Conservation (phyloP, 2,797 vertebrate species). For the Falco rusticolus region DNA sequence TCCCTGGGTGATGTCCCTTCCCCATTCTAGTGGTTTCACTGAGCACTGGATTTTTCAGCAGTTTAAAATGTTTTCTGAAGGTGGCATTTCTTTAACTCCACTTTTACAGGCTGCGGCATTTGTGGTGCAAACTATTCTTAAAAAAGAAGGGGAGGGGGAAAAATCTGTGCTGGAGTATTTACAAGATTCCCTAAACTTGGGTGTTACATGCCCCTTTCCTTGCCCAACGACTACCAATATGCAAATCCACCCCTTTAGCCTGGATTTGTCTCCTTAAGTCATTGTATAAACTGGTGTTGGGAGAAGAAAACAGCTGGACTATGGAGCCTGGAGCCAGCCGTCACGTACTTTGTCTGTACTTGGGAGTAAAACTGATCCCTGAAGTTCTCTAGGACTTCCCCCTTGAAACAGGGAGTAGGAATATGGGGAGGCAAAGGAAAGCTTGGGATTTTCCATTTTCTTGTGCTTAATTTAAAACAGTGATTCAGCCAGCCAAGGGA, state of each 20-base stretch:
- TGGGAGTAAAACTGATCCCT: neutral
- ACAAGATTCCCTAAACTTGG: neutral
- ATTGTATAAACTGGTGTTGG: neutral
- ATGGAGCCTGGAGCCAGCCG: neutral
- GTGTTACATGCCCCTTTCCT: neutral
- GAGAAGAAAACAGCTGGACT: neutral
- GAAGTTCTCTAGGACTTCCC: neutral
- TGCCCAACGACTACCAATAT: fast-evolving
- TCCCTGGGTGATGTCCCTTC: neutral
- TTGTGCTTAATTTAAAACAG: neutral
- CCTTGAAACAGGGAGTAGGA: neutral
- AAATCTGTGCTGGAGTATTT: neutral
- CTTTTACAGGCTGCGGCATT: neutral
- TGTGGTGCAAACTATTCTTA: neutral
- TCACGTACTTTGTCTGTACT: fast-evolving
- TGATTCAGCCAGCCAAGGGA: conserved; percentile 17
- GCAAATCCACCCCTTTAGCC: neutral
- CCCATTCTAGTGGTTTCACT: neutral
- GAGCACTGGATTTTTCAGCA: neutral
- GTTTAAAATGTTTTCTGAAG: neutral
- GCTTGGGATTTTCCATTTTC: conserved; percentile 37
- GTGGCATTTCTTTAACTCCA: neutral
- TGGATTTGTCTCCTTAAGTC: neutral
- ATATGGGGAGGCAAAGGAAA: neutral
- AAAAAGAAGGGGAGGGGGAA: fast-evolving